These are phyloP conservation scores for Drosophila borborema DNA, from an alignment of 2,888 invertebrate species.

Conservation along the genomic window DNA sequence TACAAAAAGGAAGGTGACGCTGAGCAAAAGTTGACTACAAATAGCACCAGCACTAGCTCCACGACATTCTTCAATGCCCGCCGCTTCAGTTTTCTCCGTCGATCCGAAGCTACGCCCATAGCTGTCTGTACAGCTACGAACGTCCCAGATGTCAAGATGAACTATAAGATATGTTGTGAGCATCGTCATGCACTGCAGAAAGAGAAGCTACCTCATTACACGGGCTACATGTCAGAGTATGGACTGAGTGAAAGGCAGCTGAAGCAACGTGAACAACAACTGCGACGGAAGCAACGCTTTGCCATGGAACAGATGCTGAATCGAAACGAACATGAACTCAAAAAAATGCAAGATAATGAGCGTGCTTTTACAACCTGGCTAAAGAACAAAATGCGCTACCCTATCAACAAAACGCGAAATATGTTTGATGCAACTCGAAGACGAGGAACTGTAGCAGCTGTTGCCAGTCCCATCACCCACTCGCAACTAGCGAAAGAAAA, in stretches of 20 bases:
- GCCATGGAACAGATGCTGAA: conserved; percentile 81
- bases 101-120: conserved; percentile 35
- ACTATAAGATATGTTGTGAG: conserved; percentile 85
- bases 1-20: conserved; percentile 51
- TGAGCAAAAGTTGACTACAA: conserved; percentile 4
- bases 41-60: conserved; percentile 41
- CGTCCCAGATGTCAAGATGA: conserved; percentile 79
- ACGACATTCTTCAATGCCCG: conserved; percentile 68
- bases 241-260: conserved; percentile 86
- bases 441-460: conserved; percentile 55
- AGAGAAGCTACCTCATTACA: conserved; percentile 86
- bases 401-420: conserved; percentile 84
- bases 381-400: conserved; percentile 85
- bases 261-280: conserved; percentile 83
- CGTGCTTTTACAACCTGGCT: conserved; percentile 87
- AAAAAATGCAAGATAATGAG: conserved; percentile 86
- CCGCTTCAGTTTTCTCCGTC: conserved; percentile 79
- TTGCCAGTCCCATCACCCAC: conserved; percentile 32
- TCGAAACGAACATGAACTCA: conserved; percentile 84
- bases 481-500: conserved; percentile 17
- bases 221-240: conserved; percentile 86
- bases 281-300: conserved; percentile 79
- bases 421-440: conserved; percentile 83
- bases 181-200: conserved; percentile 82
- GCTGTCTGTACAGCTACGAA: conserved; percentile 18